Conservation (phyloP, 1,140 invertebrate species). For the Trachymyrmex septentrionalis region DNA sequence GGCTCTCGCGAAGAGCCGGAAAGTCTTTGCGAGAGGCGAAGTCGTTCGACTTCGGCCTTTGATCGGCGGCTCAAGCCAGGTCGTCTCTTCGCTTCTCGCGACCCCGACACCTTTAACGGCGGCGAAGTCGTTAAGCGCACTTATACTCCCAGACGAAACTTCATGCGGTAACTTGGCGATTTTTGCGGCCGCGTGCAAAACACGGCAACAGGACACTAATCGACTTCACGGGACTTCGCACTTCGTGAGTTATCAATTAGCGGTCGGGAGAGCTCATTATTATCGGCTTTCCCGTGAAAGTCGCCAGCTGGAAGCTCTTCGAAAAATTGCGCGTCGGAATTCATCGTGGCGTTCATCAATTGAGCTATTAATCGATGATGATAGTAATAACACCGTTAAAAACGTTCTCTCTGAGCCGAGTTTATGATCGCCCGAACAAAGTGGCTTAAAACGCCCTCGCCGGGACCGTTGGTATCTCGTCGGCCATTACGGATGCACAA, state of each 20-base stretch:
- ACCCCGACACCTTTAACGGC: constrained; percentile 40
- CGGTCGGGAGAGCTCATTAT: not conserved
- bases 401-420: constrained; percentile 27
- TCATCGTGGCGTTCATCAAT: constrained; percentile 38
- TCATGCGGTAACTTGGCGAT: constrained; percentile 31
- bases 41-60: constrained; percentile 47
- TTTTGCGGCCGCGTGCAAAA: constrained; percentile 38
- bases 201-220: constrained; percentile 43
- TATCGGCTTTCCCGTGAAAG: constrained; percentile 29
- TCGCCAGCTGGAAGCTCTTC: not conserved
- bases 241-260: constrained; percentile 42
- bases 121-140: constrained; percentile 46
- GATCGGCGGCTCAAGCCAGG: constrained; percentile 32
- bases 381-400: constrained; percentile 45
- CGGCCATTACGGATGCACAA: constrained; percentile 50
- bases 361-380: constrained; percentile 60
- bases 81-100: constrained; percentile 5
- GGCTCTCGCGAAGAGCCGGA: not conserved
- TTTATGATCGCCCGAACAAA: constrained; percentile 41
- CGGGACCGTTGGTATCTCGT: not conserved
- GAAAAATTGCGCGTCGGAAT: constrained; percentile 23
- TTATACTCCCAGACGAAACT: constrained; percentile 43
- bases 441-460: constrained; percentile 33
- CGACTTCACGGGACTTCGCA: constrained; percentile 15
- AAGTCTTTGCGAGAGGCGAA: constrained; percentile 1